Base-by-base conservation (phyloP, 2,113 vertebrate species). In the Coptodon bakossiorum region DNA sequence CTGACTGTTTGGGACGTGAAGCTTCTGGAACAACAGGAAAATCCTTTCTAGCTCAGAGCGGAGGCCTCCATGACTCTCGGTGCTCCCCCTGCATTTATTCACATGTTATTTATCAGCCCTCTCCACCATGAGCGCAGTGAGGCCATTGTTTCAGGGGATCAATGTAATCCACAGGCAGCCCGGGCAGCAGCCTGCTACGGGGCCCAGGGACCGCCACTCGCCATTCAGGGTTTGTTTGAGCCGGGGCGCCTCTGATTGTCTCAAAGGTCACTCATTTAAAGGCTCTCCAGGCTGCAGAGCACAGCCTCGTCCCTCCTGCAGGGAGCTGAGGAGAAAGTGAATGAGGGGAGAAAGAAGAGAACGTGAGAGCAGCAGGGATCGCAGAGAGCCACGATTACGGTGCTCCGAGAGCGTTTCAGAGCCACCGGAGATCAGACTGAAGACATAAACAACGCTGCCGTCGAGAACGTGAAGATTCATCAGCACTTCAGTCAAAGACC, bases 71-170 rank as follows among this genome's bases (percentile, higher is more conserved):
- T 48, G 40, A 48, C 68, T 76, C 68, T 48, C 9, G 1, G 24
- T 27, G 9, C 43, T 24, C 57, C 17, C 31, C 29, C 82, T 19
- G 19, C 68, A 68, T 80, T 86, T 56, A 81, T 91, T 91, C 48
- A 43, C 79, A 59, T 68, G 81, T 66, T 92, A 88, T 94, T 93
- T 88, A 93, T 92, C 92, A 88, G 87, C 88, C 81, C 90, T 40
- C 45, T 34, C 34, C 34, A 92, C 92, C 85, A 88, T 83, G 87
- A 68, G 66, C 22, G 27, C 52, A 53, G 38, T 5, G 66, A 40
- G 73, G 73, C 34, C 85, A 90, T 95, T 96, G 95, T 96, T 94
- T 95, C 89, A 91, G 85, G 59, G 83, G 91, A 95, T 96, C 95
- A 94, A 95, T 96, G 92, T 80, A 59, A 92, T 91, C 95, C 92